These are phyloP conservation scores for Hetaerina titia DNA, from an alignment of 2,888 invertebrate species.

Conservation along the genomic window DNA sequence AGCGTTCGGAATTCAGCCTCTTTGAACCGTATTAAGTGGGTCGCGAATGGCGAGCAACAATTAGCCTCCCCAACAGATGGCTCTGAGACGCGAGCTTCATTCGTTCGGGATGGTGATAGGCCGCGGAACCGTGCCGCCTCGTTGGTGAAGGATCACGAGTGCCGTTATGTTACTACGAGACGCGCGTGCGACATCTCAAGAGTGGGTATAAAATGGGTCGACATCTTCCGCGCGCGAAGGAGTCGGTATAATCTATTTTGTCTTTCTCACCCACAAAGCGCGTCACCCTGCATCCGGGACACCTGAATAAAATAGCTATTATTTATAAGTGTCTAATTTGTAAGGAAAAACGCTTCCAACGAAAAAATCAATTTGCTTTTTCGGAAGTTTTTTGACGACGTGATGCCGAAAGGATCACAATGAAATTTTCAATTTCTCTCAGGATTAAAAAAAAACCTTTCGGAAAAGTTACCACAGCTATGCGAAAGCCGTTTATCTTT, in stretches of 20 bases:
- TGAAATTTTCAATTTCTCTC: neutral
- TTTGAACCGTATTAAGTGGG: slow-evolving; percentile 50
- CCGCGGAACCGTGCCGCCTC: slow-evolving; percentile 53
- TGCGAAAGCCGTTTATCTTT: neutral
- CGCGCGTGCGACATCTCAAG: slow-evolving; percentile 47
- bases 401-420: neutral
- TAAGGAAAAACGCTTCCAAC: neutral
- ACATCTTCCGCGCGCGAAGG: slow-evolving; percentile 1
- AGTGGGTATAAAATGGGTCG: slow-evolving; percentile 54
- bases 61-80: neutral
- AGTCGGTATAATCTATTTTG: neutral
- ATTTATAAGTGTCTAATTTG: neutral
- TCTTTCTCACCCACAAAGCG: neutral
- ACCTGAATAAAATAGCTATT: neutral
- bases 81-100: slow-evolving; percentile 28
- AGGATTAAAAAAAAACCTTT: neutral
- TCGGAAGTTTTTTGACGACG: neutral
- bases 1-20: neutral
- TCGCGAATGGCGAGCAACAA: slow-evolving; percentile 12
- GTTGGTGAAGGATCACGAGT: slow-evolving; percentile 14
- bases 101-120: neutral
- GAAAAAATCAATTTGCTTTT: neutral
- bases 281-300: neutral
- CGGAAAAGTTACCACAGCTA: neutral
- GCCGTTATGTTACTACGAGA: slow-evolving; percentile 57